A percentile compares a stretch with the other conserved stretches of the same genome.
Conservation (phyloP, 2,113 vertebrate species). For the Eubucco bourcierii region DNA sequence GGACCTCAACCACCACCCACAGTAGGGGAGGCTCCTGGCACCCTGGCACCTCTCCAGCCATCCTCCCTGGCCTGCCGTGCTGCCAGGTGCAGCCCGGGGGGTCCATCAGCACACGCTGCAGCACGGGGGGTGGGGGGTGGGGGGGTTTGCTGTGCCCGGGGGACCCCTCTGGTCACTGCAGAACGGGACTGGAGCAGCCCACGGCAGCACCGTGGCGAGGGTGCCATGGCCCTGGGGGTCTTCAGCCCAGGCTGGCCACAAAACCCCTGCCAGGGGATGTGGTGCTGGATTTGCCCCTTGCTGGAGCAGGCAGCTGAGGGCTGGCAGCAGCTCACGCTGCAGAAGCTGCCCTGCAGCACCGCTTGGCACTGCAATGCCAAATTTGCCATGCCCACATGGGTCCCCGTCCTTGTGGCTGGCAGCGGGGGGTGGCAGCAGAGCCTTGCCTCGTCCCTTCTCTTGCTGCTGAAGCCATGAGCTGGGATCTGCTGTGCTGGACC, state of each 20-base stretch:
- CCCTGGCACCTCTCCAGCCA: too few species aligned
- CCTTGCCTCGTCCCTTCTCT: background rate
- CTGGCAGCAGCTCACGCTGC: rapidly evolving
- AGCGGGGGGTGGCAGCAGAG: too few species aligned
- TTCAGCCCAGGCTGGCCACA: background rate
- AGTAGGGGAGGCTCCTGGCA: background rate
- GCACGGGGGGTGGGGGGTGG: rapidly evolving
- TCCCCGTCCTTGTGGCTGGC: rapidly evolving
- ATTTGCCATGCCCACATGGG: rapidly evolving
- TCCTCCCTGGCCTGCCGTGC: background rate
- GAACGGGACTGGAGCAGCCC: background rate
- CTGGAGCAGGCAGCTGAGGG: background rate
- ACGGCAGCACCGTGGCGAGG: background rate
- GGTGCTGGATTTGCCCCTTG: rapidly evolving
- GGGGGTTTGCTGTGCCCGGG: rapidly evolving
- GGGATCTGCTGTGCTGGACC: background rate
- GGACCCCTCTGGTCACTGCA: rapidly evolving
- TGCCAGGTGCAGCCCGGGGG: background rate
- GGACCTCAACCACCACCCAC: background rate
- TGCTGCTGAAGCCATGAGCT: rapidly evolving
- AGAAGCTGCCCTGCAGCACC: rapidly evolving
- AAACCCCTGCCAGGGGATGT: background rate
- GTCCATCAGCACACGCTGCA: background rate
- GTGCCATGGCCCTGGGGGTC: rapidly evolving
- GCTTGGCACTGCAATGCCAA: rapidly evolving